Evolutionary conservation across 2,113 vertebrate species (phyloP), one percentile per base, ranked within the genome.

Genomic region (Microcebus jonahi): DNA sequence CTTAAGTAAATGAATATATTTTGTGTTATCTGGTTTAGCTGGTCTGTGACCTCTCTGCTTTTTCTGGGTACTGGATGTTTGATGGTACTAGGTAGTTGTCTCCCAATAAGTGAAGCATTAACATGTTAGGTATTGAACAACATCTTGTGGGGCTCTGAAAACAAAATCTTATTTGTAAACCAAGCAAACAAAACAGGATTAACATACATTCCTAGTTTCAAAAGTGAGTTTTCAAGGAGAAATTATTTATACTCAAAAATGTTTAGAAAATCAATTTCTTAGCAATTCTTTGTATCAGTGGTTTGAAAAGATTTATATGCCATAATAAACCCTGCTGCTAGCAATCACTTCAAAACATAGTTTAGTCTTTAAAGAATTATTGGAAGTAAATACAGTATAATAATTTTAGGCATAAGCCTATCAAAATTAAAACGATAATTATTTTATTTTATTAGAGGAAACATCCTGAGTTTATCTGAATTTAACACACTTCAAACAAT

Each of bases 281-380:
- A 25, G 20, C 34, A 70, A 21, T 63, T 18, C 17, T 75, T 91
- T 95, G 13, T 83, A 96, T 89, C 91, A 88, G 80, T 86, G 90
- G 31, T 93, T 91, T 65, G 87, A 88, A 12, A 3, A 36, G 95
- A 97, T 97, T 96, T 97, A 83, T 29, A 82, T 59, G 75, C 36
- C 67, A 70, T 96, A 96, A 95, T 73, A 90, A 94, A 18, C 67
- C 48, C 53, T 84, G 2, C 23, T 76, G 61, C 81, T 82, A 92
- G 96, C 81, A 84, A 50, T 89, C 84, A 71, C 94, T 97, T 97
- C 94, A 97, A 97, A 96, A 93, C 21, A 96, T 42, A 39, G 55
- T 77, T 89, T 42, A n/a, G 14, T 95, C 76, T 94, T 97, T 77
- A 94, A 96, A 96, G 81, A 96, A 95, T 50, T 97, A 31, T 36